Base-by-base conservation (phyloP, 2,888 invertebrate species). In the Corbicula japonica region DNA sequence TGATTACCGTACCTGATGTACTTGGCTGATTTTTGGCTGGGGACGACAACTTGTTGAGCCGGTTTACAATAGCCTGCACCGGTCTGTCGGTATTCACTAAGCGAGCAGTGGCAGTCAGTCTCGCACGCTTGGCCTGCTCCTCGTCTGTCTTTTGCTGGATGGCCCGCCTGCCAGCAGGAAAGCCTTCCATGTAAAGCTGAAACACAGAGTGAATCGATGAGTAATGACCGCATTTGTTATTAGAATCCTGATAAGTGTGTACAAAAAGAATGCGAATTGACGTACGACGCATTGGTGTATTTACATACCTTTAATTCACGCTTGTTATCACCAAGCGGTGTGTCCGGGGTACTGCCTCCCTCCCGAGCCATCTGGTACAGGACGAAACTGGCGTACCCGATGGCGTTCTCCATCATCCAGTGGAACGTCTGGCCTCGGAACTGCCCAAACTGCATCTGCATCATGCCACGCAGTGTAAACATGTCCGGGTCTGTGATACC, bases 331-430 rank as follows among this genome's bases (percentile, higher is more conserved):
- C 41, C 41, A 18, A 71, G 10, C 2, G n/a, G 30, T 12, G 6
- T 28, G n/a, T 15, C 23, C n/a, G 35, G 48, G 18, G 72, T 65
- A 34, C 48, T 65, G 15, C 65, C 72, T 2, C 56, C 58, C 38
- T 72, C 72, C 1, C 6, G 5, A 26, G 63, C 71, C 15, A 52
- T 21, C 34, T 61, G 41, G 62, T 15, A 23, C 26, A 62, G 2
- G 28, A 71, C 38, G 38, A 44, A 8, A 3, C 35, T 28, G 3
- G 30, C 66, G 38, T 66, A 66, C 8, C 74, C 52, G 3, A 74
- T 66, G 58, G 34, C 66, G 26, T 66, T 74, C 26, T 74, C 66
- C 18, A 58, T n/a, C 12, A 74, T 28, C 74, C 58, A 74, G 21
- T 30, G 46, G 60, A 74, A 74, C 5, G 65, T 66, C 58, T 74